Conservation (phyloP, 1,140 invertebrate species). For the Brachionus koreanus region DNA sequence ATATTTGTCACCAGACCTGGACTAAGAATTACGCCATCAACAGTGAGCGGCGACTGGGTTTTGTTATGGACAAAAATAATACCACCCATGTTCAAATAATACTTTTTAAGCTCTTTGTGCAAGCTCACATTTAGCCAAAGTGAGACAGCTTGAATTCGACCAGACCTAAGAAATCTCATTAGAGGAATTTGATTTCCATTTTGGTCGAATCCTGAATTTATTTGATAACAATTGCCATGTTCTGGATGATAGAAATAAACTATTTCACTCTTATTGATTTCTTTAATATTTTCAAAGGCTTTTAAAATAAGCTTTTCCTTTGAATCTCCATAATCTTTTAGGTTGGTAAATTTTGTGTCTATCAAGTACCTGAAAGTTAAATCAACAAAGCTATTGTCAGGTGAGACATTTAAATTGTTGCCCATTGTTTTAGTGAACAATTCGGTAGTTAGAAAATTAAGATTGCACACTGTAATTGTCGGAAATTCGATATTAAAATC, state of each 20-base stretch:
- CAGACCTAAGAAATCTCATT: background rate
- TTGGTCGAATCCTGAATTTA: background rate
- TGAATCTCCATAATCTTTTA: background rate
- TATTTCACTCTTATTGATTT: background rate
- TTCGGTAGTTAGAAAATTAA: conserved; percentile 27
- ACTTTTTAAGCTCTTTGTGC: background rate
- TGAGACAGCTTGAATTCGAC: background rate
- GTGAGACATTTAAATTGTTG: background rate
- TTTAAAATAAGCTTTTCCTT: background rate
- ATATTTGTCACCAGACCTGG: background rate
- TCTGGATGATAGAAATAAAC: conserved; percentile 24
- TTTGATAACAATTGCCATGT: conserved; percentile 12
- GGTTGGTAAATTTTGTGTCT: background rate
- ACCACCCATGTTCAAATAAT: background rate
- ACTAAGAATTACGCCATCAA: background rate
- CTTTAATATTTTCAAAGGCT: too few relatives aligned
- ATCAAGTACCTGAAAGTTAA: background rate
- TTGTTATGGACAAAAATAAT: background rate
- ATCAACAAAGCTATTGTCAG: background rate
- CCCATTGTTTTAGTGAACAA: background rate
- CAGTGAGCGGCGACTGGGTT: background rate
- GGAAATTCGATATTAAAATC: background rate
- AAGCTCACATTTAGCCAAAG: background rate
- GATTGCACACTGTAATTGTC: conserved; percentile 23
- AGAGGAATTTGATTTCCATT: background rate